These are phyloP conservation scores for Rhinoderma darwinii DNA, from an alignment of 2,113 vertebrate species.

Conservation along the genomic window DNA sequence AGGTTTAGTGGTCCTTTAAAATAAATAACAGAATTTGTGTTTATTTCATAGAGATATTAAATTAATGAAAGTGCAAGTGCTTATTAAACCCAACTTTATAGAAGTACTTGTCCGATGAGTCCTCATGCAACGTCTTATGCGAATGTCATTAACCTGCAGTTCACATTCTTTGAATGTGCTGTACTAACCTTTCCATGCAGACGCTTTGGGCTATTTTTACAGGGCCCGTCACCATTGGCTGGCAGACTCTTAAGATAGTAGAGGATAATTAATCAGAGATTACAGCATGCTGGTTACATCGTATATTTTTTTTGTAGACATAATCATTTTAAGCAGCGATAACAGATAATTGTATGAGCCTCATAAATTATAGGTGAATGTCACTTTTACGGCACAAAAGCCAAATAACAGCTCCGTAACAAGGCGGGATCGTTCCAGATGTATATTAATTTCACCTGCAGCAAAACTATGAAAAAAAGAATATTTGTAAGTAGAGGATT, in stretches of 20 bases:
- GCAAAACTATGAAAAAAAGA: slow-evolving; percentile 25
- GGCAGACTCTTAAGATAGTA: slow-evolving; percentile 65
- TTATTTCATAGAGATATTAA: background rate
- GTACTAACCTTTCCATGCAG: slow-evolving; percentile 59
- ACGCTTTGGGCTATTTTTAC: slow-evolving; percentile 66
- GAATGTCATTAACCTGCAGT: slow-evolving; percentile 52
- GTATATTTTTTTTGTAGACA: slow-evolving; percentile 56
- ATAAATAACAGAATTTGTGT: background rate
- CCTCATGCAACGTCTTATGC: background rate
- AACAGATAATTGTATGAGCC: slow-evolving; percentile 79
- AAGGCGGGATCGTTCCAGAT: slow-evolving; percentile 75
- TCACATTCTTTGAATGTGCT: slow-evolving; percentile 59
- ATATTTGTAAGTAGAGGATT: slow-evolving; percentile 71
- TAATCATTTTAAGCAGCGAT: slow-evolving; percentile 80
- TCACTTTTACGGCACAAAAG: slow-evolving; percentile 72
- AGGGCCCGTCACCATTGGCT: slow-evolving; percentile 73
- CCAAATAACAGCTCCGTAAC: slow-evolving; percentile 69
- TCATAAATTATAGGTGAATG: slow-evolving; percentile 80
- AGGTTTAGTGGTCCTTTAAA: background rate
- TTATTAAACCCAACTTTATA: slow-evolving; percentile 18
- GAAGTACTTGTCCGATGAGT: slow-evolving; percentile 10
- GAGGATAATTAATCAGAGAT: slow-evolving; percentile 74
- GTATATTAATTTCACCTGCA: slow-evolving; percentile 60
- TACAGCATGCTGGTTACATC: slow-evolving; percentile 72
- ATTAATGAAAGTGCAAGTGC: slow-evolving; percentile 38